A percentile compares a stretch with the other conserved stretches of the same genome.
Evolutionary conservation across 1,140 invertebrate genomes (phyloP).

Genomic region (Hylyphantes graminicola): DNA sequence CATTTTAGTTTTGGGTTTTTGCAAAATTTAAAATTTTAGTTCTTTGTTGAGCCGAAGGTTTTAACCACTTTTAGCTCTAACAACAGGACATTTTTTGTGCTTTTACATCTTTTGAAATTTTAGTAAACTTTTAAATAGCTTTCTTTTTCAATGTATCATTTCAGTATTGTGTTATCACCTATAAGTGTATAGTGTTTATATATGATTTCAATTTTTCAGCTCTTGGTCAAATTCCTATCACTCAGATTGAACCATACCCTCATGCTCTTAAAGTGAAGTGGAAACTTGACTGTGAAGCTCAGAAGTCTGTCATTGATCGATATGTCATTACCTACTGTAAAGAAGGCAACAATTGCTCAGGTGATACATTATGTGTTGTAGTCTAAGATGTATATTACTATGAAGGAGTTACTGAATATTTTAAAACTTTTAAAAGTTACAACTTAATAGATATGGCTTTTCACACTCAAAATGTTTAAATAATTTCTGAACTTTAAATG

Average conservation of each 20-base stretch:
- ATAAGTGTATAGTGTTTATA: neutral
- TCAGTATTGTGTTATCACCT: no score
- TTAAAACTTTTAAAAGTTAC: no score
- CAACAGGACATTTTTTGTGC: no score
- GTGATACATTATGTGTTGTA: neutral
- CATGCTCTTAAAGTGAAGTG: slow-evolving; percentile 36
- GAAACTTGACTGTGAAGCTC: slow-evolving; percentile 51
- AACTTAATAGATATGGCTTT: no score
- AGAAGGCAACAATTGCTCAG: slow-evolving; percentile 18
- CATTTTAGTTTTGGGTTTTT: no score
- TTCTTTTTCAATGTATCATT: neutral
- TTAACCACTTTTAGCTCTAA: no score
- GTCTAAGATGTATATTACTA: no score
- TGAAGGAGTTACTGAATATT: no score
- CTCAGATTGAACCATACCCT: slow-evolving; percentile 15
- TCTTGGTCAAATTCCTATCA: slow-evolving; percentile 43
- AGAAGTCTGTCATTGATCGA: slow-evolving; percentile 48
- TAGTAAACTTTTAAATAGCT: neutral
- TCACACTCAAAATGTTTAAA: no score
- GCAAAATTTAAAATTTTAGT: no score
- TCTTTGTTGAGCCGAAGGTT: no score
- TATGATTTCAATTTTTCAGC: neutral
- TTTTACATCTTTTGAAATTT: neutral
- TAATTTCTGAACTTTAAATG: no score
- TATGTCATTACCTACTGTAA: slow-evolving; percentile 46